These are phyloP conservation scores for Archocentrus centrarchus DNA, from an alignment of 2,113 vertebrate species.

Conservation along the genomic window DNA sequence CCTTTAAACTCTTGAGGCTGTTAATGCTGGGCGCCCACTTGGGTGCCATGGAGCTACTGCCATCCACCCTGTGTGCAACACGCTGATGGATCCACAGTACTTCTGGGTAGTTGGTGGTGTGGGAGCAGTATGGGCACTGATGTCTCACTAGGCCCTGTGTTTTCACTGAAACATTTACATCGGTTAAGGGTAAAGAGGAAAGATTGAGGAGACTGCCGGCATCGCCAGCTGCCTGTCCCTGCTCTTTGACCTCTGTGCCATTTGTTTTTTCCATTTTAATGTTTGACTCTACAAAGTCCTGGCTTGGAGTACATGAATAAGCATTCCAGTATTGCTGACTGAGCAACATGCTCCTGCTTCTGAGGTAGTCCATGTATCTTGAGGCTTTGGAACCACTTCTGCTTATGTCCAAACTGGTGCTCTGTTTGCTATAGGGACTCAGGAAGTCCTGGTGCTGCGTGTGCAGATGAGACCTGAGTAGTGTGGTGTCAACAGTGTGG, in stretches of 20 bases:
- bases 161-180: constrained; percentile 54
- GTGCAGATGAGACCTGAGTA: constrained; percentile 78
- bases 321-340: constrained; percentile 79
- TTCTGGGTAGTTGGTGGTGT: constrained; percentile 91
- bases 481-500: constrained; percentile 70
- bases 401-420: constrained; percentile 42
- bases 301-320: constrained; percentile 52
- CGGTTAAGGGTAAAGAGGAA: constrained; percentile 40
- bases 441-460: constrained; percentile 65
- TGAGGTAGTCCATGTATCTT: constrained; percentile 76
- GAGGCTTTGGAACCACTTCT: constrained; percentile 77
- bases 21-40: constrained; percentile 87
- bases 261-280: constrained; percentile 50
- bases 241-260: constrained; percentile 49
- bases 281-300: constrained; percentile 48
- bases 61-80: constrained; percentile 90
- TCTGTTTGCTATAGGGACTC: constrained; percentile 55
- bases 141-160: constrained; percentile 84
- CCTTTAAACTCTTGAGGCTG: constrained; percentile 82
- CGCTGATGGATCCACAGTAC: constrained; percentile 97
- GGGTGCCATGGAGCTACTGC: constrained; percentile 84
- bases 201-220: constrained; percentile 70
- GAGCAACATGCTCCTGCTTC: constrained; percentile 81
- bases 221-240: constrained; percentile 27
- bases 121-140: constrained; percentile 90